Evolutionary conservation across 2,888 invertebrate species (phyloP).

Genomic region (Drosophila nr. perissopoda): DNA sequence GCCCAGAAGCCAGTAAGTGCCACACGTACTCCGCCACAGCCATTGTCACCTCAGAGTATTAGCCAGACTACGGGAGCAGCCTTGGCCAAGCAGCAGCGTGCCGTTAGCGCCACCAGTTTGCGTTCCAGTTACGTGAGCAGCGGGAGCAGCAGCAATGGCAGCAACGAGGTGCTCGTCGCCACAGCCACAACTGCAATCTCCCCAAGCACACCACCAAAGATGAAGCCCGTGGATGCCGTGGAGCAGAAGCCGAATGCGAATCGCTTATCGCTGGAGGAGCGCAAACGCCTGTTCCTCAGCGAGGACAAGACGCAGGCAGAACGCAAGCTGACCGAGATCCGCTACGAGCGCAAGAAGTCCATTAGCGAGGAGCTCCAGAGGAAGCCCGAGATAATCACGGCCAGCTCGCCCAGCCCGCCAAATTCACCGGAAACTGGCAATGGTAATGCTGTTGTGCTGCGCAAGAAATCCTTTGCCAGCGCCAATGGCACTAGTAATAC

Average conservation of each 20-base stretch:
- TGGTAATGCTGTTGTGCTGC: slow-evolving; percentile 77
- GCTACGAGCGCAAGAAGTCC: slow-evolving; percentile 82
- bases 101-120: slow-evolving; percentile 61
- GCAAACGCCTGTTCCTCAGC: slow-evolving; percentile 81
- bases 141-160: slow-evolving; percentile 39
- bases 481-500: slow-evolving; percentile 32
- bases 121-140: slow-evolving; percentile 58
- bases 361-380: slow-evolving; percentile 72
- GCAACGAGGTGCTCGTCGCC: slow-evolving; percentile 48
- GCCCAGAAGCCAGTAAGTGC: slow-evolving; percentile 69
- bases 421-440: slow-evolving; percentile 28
- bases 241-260: slow-evolving; percentile 31
- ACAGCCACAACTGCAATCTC: slow-evolving; percentile 59
- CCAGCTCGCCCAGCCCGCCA: slow-evolving; percentile 36
- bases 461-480: slow-evolving; percentile 84
- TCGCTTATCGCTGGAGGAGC: slow-evolving; percentile 79
- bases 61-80: slow-evolving; percentile 55
- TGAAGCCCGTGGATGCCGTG: background rate
- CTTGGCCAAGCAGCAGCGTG: slow-evolving; percentile 67
- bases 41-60: slow-evolving; percentile 40
- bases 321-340: slow-evolving; percentile 77
- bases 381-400: slow-evolving; percentile 47
- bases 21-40: slow-evolving; percentile 16
- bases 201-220: slow-evolving; percentile 54
- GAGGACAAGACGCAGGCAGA: slow-evolving; percentile 81